Conservation (phyloP, 2,113 vertebrate species). For the cattle (Bos taurus) region ARS-UCD2.0 NC_037348.1:45555501-45556000, state of each 20-base stretch:
- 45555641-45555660: not conserved
- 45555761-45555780: not conserved
- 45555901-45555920: not conserved
- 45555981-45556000: not conserved
- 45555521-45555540: not conserved
- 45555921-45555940: not conserved
- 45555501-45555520: not conserved
- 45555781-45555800: not conserved
- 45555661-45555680: not conserved
- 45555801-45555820: not conserved
- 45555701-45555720: not conserved
- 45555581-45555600: too few species aligned
- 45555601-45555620: too few species aligned
- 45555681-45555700: not conserved
- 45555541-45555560: not conserved
- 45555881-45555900: not conserved
- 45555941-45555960: not conserved
- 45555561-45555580: too few species aligned
- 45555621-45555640: not conserved
- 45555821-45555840: not conserved
- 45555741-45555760: not conserved
- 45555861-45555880: constrained; percentile 9
- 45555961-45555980: not conserved
- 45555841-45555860: not conserved
- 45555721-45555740: not conserved